Percentiles rank a stretch among this genome's conserved stretches.
These are phyloP conservation scores for Brenthis hecate DNA, from an alignment of 2,888 invertebrate species.

Conservation along the genomic window DNA sequence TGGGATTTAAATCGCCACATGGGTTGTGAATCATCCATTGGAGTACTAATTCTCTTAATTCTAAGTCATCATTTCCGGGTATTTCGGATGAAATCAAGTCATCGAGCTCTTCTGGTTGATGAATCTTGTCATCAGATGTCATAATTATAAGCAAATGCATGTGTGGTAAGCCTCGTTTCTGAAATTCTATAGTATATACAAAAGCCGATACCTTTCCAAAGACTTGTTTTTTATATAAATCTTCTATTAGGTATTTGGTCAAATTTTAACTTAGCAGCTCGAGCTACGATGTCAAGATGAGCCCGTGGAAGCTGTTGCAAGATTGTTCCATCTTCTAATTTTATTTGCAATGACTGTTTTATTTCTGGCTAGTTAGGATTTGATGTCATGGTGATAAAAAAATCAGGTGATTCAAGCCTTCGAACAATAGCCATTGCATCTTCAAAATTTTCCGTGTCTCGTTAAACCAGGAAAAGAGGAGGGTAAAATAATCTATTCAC, in stretches of 20 bases:
- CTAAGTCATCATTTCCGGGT: conserved; percentile 37
- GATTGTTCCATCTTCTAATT: conserved; percentile 38
- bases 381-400: conserved; percentile 43
- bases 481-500: conserved; percentile 39
- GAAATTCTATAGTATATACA: conserved; percentile 37
- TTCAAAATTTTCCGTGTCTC: conserved; percentile 35
- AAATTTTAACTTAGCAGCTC: conserved; percentile 39
- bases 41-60: conserved; percentile 38
- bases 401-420: conserved; percentile 30
- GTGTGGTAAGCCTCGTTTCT: conserved; percentile 36
- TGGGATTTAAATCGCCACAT: conserved; percentile 35
- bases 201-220: conserved; percentile 39
- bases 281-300: conserved; percentile 38
- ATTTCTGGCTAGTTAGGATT: conserved; percentile 47
- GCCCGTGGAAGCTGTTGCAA: conserved; percentile 39
- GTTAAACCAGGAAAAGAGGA: conserved; percentile 23
- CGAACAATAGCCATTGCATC: conserved; percentile 41
- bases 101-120: conserved; percentile 38
- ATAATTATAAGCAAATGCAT: conserved; percentile 38
- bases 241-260: conserved; percentile 38
- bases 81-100: conserved; percentile 40
- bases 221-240: conserved; percentile 37
- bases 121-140: conserved; percentile 36
- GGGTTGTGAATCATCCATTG: conserved; percentile 38
- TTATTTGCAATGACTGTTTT: conserved; percentile 37